These are phyloP conservation scores for Muraenolepis orangiensis DNA, from an alignment of 2,797 vertebrate genomes.

Conservation along the genomic window DNA sequence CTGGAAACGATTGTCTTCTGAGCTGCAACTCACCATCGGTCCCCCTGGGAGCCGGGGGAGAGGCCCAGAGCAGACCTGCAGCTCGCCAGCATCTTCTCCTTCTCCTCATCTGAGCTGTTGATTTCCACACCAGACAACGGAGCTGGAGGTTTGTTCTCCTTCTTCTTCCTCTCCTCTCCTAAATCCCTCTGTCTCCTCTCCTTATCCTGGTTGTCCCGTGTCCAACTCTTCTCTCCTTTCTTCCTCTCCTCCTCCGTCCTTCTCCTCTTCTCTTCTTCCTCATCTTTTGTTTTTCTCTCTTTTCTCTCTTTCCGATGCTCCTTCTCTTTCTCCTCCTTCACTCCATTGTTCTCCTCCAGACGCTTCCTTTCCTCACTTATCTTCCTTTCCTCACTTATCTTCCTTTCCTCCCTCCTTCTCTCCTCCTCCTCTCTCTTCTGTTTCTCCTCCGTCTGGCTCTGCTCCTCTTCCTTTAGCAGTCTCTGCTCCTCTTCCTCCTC, in stretches of 20 bases:
- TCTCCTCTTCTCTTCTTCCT: background rate
- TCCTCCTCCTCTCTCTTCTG: constrained; percentile 12
- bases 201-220: constrained; percentile 20
- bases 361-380: background rate
- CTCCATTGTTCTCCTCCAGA: background rate
- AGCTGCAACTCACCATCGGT: constrained; percentile 56
- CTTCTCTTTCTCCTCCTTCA: constrained; percentile 9
- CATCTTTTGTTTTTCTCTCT: constrained; percentile 19
- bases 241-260: background rate
- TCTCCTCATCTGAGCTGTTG: constrained; percentile 71
- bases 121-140: constrained; percentile 22
- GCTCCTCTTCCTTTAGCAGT: background rate
- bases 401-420: constrained; percentile 4
- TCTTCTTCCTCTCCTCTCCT: background rate
- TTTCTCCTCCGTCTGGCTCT: constrained; percentile 17
- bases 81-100: constrained; percentile 51
- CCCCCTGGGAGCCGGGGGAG: constrained; percentile 31
- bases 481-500: constrained; percentile 3
- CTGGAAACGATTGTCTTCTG: background rate
- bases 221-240: background rate
- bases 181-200: constrained; percentile 4
- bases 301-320: constrained; percentile 3
- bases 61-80: constrained; percentile 22
- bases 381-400: constrained; percentile 8
- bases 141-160: background rate